These are phyloP conservation scores for Copidosoma aretas DNA, from an alignment of 2,888 invertebrate genomes.

Conservation along the genomic window DNA sequence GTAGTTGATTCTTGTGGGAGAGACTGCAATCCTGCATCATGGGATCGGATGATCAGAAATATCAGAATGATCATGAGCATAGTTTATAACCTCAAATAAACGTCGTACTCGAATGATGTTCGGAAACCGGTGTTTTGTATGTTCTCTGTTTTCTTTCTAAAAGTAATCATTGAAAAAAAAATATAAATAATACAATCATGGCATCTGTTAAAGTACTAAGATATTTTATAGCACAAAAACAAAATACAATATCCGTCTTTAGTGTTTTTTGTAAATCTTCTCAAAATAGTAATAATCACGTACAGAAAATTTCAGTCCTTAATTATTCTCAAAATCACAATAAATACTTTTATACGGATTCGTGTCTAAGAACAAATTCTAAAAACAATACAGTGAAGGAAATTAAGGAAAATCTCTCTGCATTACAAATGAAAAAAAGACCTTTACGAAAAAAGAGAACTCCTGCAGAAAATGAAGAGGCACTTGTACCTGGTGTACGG, in stretches of 20 bases:
- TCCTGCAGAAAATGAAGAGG: constrained; percentile 58
- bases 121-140: too few relatives aligned
- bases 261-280: neutral
- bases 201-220: too few relatives aligned
- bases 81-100: too few relatives aligned
- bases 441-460: constrained; percentile 65
- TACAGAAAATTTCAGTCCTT: neutral
- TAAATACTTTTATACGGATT: neutral
- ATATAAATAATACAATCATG: too few relatives aligned
- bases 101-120: too few relatives aligned
- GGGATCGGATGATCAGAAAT: too few relatives aligned
- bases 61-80: too few relatives aligned
- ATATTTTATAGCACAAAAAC: neutral
- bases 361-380: constrained; percentile 7
- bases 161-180: too few relatives aligned
- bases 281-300: constrained; percentile 3
- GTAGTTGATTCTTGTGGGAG: too few relatives aligned
- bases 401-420: constrained; percentile 53
- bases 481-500: constrained; percentile 65
- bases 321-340: neutral
- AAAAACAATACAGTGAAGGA: constrained; percentile 33
- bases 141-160: too few relatives aligned
- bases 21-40: too few relatives aligned
- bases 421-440: constrained; percentile 65
- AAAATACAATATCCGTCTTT: neutral